These are phyloP conservation scores for Drosophila sordidapex DNA, from an alignment of 2,888 invertebrate genomes.

Conservation along the genomic window DNA sequence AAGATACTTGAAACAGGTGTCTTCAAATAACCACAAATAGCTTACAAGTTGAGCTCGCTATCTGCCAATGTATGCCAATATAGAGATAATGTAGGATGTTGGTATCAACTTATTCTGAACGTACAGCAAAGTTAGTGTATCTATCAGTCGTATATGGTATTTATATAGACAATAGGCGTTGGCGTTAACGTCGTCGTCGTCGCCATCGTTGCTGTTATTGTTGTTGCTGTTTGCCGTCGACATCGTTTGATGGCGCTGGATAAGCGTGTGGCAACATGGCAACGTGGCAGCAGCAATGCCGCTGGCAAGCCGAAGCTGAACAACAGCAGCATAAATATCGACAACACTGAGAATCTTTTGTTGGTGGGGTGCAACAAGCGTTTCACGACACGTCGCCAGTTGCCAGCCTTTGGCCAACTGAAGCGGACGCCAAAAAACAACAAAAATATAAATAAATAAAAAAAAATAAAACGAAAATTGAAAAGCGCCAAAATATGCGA, in stretches of 20 bases:
- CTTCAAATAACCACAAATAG: not conserved
- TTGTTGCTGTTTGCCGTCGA: conserved; percentile 61
- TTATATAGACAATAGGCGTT: conserved; percentile 26
- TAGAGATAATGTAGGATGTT: not conserved
- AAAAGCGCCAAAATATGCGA: conserved; percentile 61
- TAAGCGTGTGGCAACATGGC: conserved; percentile 69
- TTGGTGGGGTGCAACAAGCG: conserved; percentile 76
- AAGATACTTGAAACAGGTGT: not conserved
- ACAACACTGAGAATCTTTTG: conserved; percentile 43
- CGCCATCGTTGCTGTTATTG: conserved; percentile 46
- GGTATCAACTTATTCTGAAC: not conserved
- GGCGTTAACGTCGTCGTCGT: conserved; percentile 37
- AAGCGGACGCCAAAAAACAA: conserved; percentile 64
- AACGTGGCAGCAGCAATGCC: conserved; percentile 60
- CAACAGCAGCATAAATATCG: conserved; percentile 28
- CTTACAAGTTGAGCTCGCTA: not conserved
- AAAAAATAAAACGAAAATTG: conserved; percentile 41
- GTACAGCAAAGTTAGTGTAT: not conserved
- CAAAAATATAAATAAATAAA: conserved; percentile 10
- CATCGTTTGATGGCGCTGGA: conserved; percentile 76
- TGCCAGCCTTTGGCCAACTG: conserved; percentile 72
- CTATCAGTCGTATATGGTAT: conserved; percentile 10
- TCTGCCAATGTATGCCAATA: not conserved
- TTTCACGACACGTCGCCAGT: conserved; percentile 70
- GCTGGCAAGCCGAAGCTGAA: conserved; percentile 68